Conservation (phyloP, 35 echinoderm and acorn worm genomes). For the Nesometra sesokonis region DNA sequence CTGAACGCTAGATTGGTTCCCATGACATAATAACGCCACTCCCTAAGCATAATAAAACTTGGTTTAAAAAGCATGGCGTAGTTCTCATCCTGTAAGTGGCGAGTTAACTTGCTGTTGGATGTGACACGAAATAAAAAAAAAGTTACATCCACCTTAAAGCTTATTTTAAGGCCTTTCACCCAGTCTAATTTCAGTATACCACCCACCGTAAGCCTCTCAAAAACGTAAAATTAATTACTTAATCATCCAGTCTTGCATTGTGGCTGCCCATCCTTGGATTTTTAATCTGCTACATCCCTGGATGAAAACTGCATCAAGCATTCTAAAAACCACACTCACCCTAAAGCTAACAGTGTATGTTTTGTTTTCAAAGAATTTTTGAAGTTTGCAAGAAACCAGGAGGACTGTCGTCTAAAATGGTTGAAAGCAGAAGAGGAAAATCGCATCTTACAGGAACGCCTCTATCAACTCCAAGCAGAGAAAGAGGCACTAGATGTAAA, state of each 20-base stretch:
- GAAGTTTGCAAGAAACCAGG: constrained; percentile 64
- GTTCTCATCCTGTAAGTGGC: no score
- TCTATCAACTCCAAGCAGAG: constrained; percentile 63
- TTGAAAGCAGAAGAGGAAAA: constrained; percentile 49
- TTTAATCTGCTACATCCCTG: not conserved
- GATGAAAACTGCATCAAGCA: not conserved
- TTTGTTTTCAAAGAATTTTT: constrained; percentile 46
- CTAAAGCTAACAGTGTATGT: not conserved
- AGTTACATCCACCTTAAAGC: no score
- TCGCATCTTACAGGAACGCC: constrained; percentile 16
- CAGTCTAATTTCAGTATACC: no score
- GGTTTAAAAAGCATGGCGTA: no score
- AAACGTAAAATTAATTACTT: not conserved
- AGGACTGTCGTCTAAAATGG: constrained; percentile 64
- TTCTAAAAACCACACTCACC: not conserved
- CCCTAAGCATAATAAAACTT: no score
- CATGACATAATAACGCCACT: no score
- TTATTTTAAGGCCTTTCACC: no score
- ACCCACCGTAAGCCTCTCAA: no score
- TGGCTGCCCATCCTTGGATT: no score
- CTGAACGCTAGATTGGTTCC: no score
- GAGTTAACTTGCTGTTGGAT: no score
- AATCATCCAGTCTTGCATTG: not conserved
- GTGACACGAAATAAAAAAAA: no score
- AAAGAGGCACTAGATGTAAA: constrained; percentile 60